Conservation (phyloP, 1,140 invertebrate species). For the Papilio helenus region DNA sequence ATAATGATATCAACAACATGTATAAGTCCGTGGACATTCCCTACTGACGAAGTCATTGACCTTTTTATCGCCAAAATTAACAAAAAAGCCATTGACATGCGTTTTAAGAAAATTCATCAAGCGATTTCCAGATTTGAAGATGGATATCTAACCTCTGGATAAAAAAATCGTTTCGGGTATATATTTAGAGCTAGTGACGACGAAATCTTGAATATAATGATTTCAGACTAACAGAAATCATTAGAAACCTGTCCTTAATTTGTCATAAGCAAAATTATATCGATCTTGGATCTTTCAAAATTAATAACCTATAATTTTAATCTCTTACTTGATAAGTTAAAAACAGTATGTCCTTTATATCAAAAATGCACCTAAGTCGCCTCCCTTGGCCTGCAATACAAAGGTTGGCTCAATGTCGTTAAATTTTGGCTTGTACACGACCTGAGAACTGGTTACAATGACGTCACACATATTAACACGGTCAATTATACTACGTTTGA, state of each 20-base stretch:
- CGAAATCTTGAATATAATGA: not conserved
- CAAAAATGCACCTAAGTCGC: not conserved
- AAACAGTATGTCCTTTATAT: not conserved
- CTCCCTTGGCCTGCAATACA: conserved; percentile 39
- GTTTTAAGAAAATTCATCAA: not conserved
- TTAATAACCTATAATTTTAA: not conserved
- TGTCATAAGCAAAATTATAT: not conserved
- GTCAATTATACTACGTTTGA: not conserved
- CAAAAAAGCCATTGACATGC: not conserved
- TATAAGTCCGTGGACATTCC: not conserved
- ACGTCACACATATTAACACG: conserved; percentile 28
- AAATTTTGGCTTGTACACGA: conserved; percentile 40
- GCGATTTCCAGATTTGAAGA: not conserved
- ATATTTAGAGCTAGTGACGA: not conserved
- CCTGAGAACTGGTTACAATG: conserved; percentile 15
- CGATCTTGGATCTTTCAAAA: not conserved
- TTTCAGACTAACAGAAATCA: not conserved
- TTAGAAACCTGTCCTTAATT: not conserved
- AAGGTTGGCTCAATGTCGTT: conserved; percentile 40
- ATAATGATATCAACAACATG: not conserved
- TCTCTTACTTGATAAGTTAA: not conserved
- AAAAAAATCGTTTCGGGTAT: not conserved
- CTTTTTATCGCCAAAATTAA: not conserved
- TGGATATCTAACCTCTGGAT: not conserved
- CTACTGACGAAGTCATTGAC: not conserved